Evolutionary conservation across 2,888 invertebrate genomes (phyloP).

Genomic region (Anarsia innoxiella): DNA sequence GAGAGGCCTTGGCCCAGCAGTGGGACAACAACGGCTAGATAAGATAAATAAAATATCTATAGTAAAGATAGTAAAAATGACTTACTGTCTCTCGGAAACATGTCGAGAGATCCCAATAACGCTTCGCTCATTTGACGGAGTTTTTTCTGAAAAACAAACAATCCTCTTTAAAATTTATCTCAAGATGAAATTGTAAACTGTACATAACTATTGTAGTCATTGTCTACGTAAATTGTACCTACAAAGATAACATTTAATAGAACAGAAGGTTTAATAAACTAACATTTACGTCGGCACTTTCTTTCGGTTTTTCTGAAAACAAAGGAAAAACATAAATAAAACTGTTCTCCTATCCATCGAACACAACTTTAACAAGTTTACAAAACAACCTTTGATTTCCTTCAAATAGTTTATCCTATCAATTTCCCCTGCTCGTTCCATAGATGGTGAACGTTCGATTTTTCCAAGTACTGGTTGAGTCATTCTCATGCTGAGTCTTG

Average conservation of each 20-base stretch:
- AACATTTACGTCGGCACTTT: conserved; percentile 52
- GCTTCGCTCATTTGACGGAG: conserved; percentile 32
- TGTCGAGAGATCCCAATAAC: no score
- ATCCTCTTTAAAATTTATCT: conserved; percentile 3
- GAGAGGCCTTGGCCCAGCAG: no score
- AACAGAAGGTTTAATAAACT: conserved; percentile 28
- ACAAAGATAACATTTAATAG: no score
- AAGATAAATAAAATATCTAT: not conserved
- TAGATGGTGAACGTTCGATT: conserved; percentile 46
- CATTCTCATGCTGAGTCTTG: conserved; percentile 36
- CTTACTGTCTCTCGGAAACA: no score
- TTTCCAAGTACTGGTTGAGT: conserved; percentile 38
- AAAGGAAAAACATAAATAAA: no score
- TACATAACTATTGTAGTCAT: no score
- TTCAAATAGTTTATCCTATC: not conserved
- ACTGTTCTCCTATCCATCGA: no score
- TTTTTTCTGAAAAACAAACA: conserved; percentile 30
- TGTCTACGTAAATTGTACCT: no score
- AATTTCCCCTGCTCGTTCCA: conserved; percentile 55
- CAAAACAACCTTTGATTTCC: no score
- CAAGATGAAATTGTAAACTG: conserved; percentile 4
- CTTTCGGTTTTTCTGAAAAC: conserved; percentile 42
- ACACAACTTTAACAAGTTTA: no score
- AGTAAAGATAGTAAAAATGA: no score
- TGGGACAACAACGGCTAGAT: no score